phyloP scores from a whole-genome alignment of 2,113 vertebrate genomes.

The Oreochromis aureus region DNA sequence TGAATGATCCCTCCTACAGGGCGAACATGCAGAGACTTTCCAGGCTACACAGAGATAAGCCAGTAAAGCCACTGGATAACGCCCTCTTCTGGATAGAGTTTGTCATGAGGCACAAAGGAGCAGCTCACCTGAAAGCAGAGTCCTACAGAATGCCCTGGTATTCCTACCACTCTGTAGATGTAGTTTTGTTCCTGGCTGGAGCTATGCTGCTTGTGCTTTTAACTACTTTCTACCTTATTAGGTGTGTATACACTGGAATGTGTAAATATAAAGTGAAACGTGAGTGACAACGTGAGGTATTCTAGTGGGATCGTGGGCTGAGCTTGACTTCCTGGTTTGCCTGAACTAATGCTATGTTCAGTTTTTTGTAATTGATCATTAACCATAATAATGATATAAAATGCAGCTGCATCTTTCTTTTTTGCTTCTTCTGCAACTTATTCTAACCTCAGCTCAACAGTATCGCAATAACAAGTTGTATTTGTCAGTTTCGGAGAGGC shows the following conservation, averaged over 20 bases:
- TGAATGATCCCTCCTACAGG: no score
- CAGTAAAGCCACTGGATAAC: no score
- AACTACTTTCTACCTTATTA: not conserved
- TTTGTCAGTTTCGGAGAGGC: not conserved
- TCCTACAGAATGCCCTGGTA: no score
- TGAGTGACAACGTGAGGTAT: not conserved
- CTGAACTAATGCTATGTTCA: not conserved
- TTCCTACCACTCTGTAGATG: constrained; percentile 53
- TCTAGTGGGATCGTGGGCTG: not conserved
- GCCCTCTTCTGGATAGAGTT: no score
- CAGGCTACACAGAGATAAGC: no score
- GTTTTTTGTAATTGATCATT: not conserved
- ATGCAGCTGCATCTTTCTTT: not conserved
- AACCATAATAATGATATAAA: not conserved
- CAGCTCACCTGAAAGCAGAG: no score
- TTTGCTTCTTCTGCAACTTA: not conserved
- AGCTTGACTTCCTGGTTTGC: not conserved
- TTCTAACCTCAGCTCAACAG: not conserved
- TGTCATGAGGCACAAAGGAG: no score
- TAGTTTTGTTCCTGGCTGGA: constrained; percentile 32
- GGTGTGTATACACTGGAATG: not conserved
- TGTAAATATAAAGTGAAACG: constrained; percentile 23
- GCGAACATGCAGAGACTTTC: no score
- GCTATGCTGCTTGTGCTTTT: not conserved
- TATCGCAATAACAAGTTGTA: not conserved